Percentiles rank a stretch among this genome's conserved stretches.
Conservation (phyloP, 1,140 invertebrate species). For the Lepidurus packardi region DNA sequence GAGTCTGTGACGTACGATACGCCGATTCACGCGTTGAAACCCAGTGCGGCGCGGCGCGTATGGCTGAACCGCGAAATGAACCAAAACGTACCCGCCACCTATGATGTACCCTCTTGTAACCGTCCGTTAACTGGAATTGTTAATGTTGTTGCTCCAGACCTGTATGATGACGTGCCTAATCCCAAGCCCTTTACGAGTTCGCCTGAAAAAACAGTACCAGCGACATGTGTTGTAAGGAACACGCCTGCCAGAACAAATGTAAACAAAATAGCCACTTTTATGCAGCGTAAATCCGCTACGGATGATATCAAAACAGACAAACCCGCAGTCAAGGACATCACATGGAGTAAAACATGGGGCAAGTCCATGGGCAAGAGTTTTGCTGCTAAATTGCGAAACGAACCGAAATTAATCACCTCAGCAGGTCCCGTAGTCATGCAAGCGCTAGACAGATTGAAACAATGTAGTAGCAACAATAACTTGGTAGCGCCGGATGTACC, state of each 20-base stretch:
- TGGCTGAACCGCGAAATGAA: not conserved
- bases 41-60: not conserved
- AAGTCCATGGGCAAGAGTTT: not conserved
- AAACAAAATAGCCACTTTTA: not conserved
- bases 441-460: not conserved
- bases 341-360: not conserved
- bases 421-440: not conserved
- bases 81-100: not conserved
- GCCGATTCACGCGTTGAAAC: not conserved
- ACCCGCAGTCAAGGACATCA: not conserved
- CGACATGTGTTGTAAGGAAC: too few species aligned
- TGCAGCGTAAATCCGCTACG: not conserved
- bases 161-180: not conserved
- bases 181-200: not conserved
- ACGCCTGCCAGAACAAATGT: not conserved
- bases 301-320: not conserved
- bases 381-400: not conserved
- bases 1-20: constrained; percentile 12
- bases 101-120: not conserved
- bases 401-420: constrained; percentile 15
- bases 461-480: constrained; percentile 16
- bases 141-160: not conserved
- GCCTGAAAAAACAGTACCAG: not conserved
- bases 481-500: constrained; percentile 12
- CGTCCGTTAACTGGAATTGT: not conserved